Evolutionary conservation across 2,113 vertebrate genomes (phyloP).

Genomic region (Pygoscelis antarcticus): DNA sequence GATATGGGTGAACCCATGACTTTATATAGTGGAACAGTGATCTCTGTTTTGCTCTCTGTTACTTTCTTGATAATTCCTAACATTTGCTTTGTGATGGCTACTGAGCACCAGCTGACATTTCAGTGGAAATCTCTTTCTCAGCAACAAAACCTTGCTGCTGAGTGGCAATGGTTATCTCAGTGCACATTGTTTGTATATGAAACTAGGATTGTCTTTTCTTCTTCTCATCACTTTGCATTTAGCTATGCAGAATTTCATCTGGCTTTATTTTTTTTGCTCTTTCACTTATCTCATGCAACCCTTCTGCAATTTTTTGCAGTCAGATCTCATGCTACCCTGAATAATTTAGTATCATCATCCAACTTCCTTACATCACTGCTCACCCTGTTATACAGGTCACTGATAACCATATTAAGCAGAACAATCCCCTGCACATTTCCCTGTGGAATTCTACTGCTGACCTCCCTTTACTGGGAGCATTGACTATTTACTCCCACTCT

Average conservation of each 20-base stretch:
- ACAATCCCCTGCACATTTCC: not conserved
- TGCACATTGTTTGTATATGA: not conserved
- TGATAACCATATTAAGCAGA: conserved; percentile 6
- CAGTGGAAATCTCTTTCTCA: not conserved
- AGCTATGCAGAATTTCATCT: not conserved
- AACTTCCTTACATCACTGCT: not conserved
- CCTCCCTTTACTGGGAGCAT: not conserved
- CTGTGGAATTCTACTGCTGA: not conserved
- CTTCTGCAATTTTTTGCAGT: not conserved
- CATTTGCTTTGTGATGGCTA: not conserved
- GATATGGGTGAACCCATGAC: not conserved
- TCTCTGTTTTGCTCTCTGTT: not conserved
- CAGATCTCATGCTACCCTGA: not conserved
- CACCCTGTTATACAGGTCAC: not conserved
- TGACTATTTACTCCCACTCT: not conserved
- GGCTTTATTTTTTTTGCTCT: not conserved
- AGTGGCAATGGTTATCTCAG: not conserved
- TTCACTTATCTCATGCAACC: not conserved
- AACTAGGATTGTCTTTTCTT: not conserved
- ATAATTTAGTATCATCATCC: not conserved
- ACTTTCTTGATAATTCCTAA: not conserved
- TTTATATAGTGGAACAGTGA: not conserved
- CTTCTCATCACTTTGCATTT: not conserved
- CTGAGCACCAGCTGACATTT: not conserved
- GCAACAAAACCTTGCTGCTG: not conserved